Percentiles rank a stretch among this genome's conserved stretches.
Evolutionary conservation across 2,888 invertebrate genomes (phyloP).

Genomic region (Omphaloscelis lunosa): DNA sequence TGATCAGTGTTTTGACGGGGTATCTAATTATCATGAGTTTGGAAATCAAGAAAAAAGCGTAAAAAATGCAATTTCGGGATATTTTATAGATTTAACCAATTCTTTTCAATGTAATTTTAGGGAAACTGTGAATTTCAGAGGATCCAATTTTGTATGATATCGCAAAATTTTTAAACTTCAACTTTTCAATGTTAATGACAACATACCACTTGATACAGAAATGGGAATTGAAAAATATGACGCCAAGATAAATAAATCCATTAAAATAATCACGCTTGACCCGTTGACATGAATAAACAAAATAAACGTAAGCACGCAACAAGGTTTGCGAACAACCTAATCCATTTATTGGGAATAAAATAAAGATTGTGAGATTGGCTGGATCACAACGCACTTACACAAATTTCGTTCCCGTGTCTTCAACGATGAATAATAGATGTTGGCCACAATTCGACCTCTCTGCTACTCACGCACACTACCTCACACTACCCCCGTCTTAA

Average conservation of each 20-base stretch:
- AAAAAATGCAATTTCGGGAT: neutral
- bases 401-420: constrained; percentile 89
- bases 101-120: neutral
- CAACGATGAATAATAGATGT: constrained; percentile 88
- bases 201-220: neutral
- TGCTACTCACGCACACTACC: constrained; percentile 66
- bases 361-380: constrained; percentile 88
- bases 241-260: constrained; percentile 8
- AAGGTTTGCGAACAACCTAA: constrained; percentile 85
- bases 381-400: constrained; percentile 90
- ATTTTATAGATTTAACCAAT: too few relatives aligned
- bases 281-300: constrained; percentile 47
- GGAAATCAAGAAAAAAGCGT: neutral
- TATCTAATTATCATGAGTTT: constrained; percentile 12
- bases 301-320: constrained; percentile 71
- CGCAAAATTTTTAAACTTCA: too few relatives aligned
- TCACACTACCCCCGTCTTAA: constrained; percentile 44
- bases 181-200: neutral
- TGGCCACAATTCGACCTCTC: constrained; percentile 78
- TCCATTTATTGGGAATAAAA: constrained; percentile 89
- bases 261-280: constrained; percentile 23
- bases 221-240: neutral
- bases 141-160: neutral
- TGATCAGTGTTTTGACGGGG: constrained; percentile 31
- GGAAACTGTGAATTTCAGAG: neutral